Percentiles rank a stretch among this genome's conserved stretches.
Conservation (phyloP, 1,140 invertebrate species). For the Drosophila azteca region DNA sequence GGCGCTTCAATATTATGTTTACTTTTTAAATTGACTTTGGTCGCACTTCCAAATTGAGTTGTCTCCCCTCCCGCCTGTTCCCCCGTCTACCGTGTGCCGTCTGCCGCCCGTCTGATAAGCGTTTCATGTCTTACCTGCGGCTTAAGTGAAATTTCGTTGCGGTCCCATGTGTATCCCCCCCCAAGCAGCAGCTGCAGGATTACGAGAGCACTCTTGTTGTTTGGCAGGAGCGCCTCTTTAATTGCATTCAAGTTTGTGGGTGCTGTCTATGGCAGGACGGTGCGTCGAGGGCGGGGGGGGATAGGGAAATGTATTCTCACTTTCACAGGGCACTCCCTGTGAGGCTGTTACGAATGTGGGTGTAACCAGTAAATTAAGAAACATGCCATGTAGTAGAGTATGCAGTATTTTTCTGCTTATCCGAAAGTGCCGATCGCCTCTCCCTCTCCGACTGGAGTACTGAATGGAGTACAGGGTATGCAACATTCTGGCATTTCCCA, state of each 20-base stretch:
- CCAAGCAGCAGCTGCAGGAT: not conserved
- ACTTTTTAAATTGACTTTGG: conserved; percentile 81
- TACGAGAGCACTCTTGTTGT: not conserved
- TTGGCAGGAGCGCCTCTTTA: conserved; percentile 45
- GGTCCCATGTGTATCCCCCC: conserved; percentile 7
- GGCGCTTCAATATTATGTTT: conserved; percentile 41
- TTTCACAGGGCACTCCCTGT: not conserved
- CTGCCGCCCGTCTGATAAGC: conserved; percentile 61
- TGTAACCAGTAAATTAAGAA: no score
- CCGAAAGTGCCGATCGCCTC: no score
- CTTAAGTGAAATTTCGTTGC: conserved; percentile 69
- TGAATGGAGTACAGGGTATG: no score
- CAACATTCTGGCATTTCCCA: conserved; percentile 7
- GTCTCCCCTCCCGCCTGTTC: conserved; percentile 1
- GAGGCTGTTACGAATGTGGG: no score
- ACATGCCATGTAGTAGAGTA: no score
- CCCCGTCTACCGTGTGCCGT: not conserved
- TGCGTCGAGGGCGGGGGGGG: no score
- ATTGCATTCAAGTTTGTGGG: conserved; percentile 39
- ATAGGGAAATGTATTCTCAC: not conserved
- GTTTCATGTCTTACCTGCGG: conserved; percentile 65
- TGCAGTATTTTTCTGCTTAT: no score
- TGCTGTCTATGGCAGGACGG: no score
- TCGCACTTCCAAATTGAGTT: conserved; percentile 66
- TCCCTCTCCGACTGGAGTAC: no score